Conservation (phyloP, 2,113 vertebrate genomes). For the Bagarius yarrelli region DNA sequence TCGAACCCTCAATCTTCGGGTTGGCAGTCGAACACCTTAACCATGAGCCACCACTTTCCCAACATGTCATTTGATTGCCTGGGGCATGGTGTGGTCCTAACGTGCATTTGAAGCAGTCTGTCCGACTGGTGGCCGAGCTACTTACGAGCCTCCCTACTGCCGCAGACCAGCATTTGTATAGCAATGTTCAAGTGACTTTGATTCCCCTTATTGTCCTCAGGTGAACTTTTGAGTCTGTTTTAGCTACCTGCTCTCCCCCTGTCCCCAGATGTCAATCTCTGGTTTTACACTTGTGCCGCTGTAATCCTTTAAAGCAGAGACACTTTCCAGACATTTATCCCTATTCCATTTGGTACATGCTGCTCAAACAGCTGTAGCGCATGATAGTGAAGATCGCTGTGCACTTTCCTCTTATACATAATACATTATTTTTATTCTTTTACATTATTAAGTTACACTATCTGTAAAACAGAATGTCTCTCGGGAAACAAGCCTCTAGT, state of each 20-base stretch:
- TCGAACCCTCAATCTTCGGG: too few relatives aligned
- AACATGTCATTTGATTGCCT: too few relatives aligned
- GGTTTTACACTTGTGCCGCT: conserved; percentile 9
- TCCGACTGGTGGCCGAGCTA: conserved; percentile 22
- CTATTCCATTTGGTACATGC: too few relatives aligned
- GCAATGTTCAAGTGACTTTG: conserved; percentile 14
- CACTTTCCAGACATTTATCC: conserved; percentile 9
- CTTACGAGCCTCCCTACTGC: neutral
- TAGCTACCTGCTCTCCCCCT: neutral
- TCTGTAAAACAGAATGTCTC: neutral
- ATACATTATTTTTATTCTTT: too few relatives aligned
- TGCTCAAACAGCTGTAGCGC: neutral
- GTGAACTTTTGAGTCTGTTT: conserved; percentile 9
- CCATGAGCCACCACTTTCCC: too few relatives aligned
- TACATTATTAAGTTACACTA: neutral
- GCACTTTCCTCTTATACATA: too few relatives aligned
- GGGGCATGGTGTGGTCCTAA: conserved; percentile 32
- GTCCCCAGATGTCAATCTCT: conserved; percentile 2
- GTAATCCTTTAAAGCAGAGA: conserved; percentile 63
- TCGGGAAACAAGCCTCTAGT: conserved; percentile 4
- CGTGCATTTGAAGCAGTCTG: conserved; percentile 40
- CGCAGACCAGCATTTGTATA: conserved; percentile 4
- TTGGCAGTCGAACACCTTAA: too few relatives aligned
- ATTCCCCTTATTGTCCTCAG: conserved; percentile 13
- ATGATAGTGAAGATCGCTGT: neutral